These are phyloP conservation scores for Drosophila pullipes DNA, from an alignment of 2,888 invertebrate species.

Conservation along the genomic window DNA sequence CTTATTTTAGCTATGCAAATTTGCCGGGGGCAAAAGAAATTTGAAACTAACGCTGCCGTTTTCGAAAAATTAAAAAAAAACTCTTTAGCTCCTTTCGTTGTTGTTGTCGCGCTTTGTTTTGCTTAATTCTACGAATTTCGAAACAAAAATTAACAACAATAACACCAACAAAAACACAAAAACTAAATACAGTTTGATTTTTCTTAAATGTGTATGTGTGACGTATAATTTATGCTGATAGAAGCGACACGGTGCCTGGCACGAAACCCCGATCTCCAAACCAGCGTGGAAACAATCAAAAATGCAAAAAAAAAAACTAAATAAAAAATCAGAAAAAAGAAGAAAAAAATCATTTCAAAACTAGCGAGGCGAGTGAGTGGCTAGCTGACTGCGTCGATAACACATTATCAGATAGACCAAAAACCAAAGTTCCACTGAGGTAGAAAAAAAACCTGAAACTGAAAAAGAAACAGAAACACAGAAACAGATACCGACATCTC, in stretches of 20 bases:
- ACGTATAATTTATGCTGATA: slow-evolving; percentile 77
- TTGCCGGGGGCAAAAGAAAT: slow-evolving; percentile 51
- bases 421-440: slow-evolving; percentile 9
- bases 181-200: slow-evolving; percentile 62
- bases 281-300: slow-evolving; percentile 75
- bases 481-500: slow-evolving; percentile 18
- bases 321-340: slow-evolving; percentile 34
- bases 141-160: slow-evolving; percentile 33
- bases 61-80: slow-evolving; percentile 15
- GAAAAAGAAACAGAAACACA: not conserved
- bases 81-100: slow-evolving; percentile 32
- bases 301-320: slow-evolving; percentile 32
- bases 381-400: slow-evolving; percentile 45
- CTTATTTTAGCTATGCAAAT: slow-evolving; percentile 42
- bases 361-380: slow-evolving; percentile 54
- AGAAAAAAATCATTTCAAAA: slow-evolving; percentile 54
- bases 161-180: slow-evolving; percentile 44
- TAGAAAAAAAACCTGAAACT: slow-evolving; percentile 40
- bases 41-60: slow-evolving; percentile 45
- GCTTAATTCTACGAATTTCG: slow-evolving; percentile 73
- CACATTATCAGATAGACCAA: slow-evolving; percentile 42
- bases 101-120: slow-evolving; percentile 57
- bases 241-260: slow-evolving; percentile 74
- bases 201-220: slow-evolving; percentile 71
- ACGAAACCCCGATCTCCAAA: slow-evolving; percentile 70